Evolutionary conservation across 2,888 invertebrate genomes (phyloP), one percentile per base, ranked within the genome.

Genomic region (Cosmia trapezina): DNA sequence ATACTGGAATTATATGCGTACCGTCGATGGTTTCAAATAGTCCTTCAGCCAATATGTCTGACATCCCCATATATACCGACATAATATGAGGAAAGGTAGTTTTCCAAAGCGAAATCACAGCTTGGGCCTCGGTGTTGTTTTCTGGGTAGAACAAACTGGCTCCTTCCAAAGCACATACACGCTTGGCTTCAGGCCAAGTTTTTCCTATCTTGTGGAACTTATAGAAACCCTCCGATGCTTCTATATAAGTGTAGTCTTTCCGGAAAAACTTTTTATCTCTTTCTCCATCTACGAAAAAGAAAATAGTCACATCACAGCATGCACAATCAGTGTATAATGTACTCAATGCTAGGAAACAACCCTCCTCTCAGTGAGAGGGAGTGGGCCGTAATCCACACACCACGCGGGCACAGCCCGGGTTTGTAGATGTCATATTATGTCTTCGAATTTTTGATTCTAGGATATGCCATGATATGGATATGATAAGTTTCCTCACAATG

Each of bases 191-290:
- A 19, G 49, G 33, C 73, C 73, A 73, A 12, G 14, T 74, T 54
- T 74, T 12, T n/a, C 4, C 0, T 49, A 1, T 74, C 33, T 0
- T 33, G 66, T 73, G 56, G 0, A 78, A 17, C 47, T 73, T 73
- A 41, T 73, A 73, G 49, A 73, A 73, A 57, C 19, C 14, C 14
- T 74, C 49, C 7, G n/a, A 14, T 74, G 49, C 49, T 49, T 74
- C 43, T 33, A 73, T 7, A 37, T 94, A 93, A 0, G 80, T 81
- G 11, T 87, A 91, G 0, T 87, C 89, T 0, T 90, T 57, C 17
- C 74, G 73, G 66, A 73, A 66, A 66, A 45, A 57, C 19, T 89
- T 90, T 19, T 85, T 80, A 54, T 87, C 43, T 22, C 12, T 76
- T 69, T 73, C 77, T n/a, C 77, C 73, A 77, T 57, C 73, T 73